Conservation (phyloP, 2,888 invertebrate species). For the Phymatocera aterrima region DNA sequence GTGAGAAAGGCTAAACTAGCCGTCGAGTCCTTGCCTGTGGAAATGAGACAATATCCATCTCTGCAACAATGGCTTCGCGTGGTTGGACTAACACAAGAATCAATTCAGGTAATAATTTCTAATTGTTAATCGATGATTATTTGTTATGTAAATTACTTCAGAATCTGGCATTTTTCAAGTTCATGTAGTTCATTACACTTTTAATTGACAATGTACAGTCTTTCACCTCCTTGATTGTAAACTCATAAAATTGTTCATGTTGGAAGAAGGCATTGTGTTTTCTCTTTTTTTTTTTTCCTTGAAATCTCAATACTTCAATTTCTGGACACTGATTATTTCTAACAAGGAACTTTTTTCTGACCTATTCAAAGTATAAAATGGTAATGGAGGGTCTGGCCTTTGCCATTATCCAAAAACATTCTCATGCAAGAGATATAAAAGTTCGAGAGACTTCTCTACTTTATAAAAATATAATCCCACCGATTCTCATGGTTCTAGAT, state of each 20-base stretch:
- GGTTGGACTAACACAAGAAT: slow-evolving; percentile 87
- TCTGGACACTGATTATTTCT: neutral
- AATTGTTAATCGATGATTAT: too few relatives aligned
- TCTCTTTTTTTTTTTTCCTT: too few relatives aligned
- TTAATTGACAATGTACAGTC: neutral
- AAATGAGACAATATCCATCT: slow-evolving; percentile 86
- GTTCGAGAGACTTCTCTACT: neutral
- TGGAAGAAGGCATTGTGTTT: neutral
- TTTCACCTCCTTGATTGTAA: neutral
- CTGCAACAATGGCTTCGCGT: slow-evolving; percentile 94
- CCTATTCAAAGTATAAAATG: neutral
- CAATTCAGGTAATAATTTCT: slow-evolving; percentile 81
- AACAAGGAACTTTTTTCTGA: neutral
- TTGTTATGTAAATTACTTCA: neutral
- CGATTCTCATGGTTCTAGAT: slow-evolving; percentile 74
- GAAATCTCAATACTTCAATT: neutral
- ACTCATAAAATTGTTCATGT: neutral
- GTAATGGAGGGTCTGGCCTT: neutral
- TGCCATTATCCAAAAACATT: neutral
- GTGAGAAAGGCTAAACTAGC: slow-evolving; percentile 89
- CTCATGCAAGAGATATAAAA: neutral
- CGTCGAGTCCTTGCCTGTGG: slow-evolving; percentile 79
- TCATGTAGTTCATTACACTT: neutral
- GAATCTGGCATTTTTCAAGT: slow-evolving; percentile 36
- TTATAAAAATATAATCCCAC: neutral